Evolutionary conservation across 2,113 vertebrate genomes (phyloP).

Genomic region (Uropsilus gracilis): DNA sequence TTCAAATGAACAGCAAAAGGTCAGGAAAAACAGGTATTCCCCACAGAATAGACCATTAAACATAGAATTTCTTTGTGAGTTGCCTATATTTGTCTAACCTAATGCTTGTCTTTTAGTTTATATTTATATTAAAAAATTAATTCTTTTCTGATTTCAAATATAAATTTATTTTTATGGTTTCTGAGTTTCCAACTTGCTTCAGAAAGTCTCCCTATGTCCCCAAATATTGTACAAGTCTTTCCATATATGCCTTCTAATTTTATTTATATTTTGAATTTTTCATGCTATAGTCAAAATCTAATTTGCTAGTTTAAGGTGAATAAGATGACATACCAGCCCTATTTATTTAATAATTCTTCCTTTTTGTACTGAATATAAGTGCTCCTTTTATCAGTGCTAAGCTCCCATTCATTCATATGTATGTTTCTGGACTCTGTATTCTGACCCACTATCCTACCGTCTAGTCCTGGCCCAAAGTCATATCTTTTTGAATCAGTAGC

Average conservation of each 20-base stretch:
- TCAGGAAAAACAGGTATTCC: neutral
- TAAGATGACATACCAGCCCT: neutral
- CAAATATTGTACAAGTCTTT: neutral
- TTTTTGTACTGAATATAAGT: neutral
- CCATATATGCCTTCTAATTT: neutral
- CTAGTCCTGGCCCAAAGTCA: neutral
- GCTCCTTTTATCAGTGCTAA: neutral
- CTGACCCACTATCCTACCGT: neutral
- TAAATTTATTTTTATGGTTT: neutral
- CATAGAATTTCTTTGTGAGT: neutral
- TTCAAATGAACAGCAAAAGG: neutral
- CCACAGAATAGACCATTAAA: neutral
- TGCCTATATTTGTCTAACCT: neutral
- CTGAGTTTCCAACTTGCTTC: neutral
- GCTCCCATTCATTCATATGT: neutral
- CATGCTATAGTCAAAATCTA: neutral
- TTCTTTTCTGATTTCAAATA: neutral
- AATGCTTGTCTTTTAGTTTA: neutral
- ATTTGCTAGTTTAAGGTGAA: neutral
- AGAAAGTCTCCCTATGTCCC: neutral
- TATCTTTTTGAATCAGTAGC: neutral
- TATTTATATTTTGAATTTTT: slow-evolving; percentile 1
- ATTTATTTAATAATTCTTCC: neutral
- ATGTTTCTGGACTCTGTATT: neutral
- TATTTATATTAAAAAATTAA: neutral